A percentile compares a stretch with the other conserved stretches of the same genome.
Conservation (phyloP, 2,113 vertebrate species). For the Copsychus sechellarum region DNA sequence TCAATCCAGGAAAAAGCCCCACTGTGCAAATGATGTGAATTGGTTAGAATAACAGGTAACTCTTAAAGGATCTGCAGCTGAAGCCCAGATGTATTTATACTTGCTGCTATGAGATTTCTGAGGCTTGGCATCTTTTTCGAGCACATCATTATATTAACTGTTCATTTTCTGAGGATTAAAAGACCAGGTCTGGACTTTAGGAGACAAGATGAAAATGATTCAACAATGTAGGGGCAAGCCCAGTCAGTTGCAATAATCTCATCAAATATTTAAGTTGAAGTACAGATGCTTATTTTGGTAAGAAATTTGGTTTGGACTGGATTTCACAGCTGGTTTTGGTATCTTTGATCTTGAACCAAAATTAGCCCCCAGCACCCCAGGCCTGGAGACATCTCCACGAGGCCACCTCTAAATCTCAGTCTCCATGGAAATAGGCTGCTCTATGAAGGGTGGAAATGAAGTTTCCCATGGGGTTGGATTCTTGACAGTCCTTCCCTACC, state of each 20-base stretch:
- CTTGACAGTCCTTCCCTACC: background rate
- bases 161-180: background rate
- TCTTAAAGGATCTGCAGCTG: background rate
- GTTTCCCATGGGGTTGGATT: background rate
- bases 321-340: slow-evolving; percentile 5
- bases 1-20: background rate
- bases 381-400: background rate
- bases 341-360: background rate
- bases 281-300: background rate
- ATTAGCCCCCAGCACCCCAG: background rate
- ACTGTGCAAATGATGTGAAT: background rate
- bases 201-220: background rate
- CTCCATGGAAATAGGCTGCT: background rate
- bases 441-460: background rate
- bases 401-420: background rate
- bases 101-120: background rate
- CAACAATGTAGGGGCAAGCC: background rate
- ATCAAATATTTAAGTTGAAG: background rate
- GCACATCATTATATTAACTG: background rate
- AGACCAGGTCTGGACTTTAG: background rate
- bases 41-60: slow-evolving; percentile 3
- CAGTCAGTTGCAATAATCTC: background rate
- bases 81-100: background rate
- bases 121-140: background rate
- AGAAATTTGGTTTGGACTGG: background rate